Base-by-base conservation (phyloP, 2,113 vertebrate species). In the Ochotona princeps region DNA sequence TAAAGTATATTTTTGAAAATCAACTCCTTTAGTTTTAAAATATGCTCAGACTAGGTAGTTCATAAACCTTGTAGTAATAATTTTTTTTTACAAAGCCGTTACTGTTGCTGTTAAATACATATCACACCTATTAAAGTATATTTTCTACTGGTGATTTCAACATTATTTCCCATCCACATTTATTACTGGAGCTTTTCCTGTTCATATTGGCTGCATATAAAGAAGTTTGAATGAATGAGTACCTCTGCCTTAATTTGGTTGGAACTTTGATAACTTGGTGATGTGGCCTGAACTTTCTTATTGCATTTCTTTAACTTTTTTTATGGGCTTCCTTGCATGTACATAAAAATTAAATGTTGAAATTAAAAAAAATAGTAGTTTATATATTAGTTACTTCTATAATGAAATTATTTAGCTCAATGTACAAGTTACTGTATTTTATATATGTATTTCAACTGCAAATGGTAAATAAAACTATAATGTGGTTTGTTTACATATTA, bases 131-230 rank as follows among this genome's bases (percentile, higher is more conserved):
- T 98, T 98, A 98, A 98, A 98, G 97, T 98, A 98, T 83, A 97
- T 97, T 99, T 99, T 99, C 98, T 99, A 98, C 98, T 97, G 96
- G 97, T 96, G 81, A 83, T 92, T 96, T 98, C 96, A 97, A 89
- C 92, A 73, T 95, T 97, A 81, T 98, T 98, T 98, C 98, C 98
- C 98, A 98, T 97, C 98, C 98, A 93, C 96, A 98, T 98, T 98
- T 98, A 98, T 97, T 98, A 98, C 98, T 98, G 97, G 97, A 98
- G 98, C 97, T 98, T 98, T 97, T 89, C 96, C 96, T 98, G 97
- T 97, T 98, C 98, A 98, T 97, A 80, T 96, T 97, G 97, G 97
- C 85, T 96, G 93, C 97, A 97, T 97, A 97, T 97, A 96, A 96
- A 96, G 94, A 95, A 94, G 98, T 98, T 96, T 97, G 97, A 97